phyloP scores from a whole-genome alignment of 2,888 invertebrate species.

The Callinectes sapidus region DNA sequence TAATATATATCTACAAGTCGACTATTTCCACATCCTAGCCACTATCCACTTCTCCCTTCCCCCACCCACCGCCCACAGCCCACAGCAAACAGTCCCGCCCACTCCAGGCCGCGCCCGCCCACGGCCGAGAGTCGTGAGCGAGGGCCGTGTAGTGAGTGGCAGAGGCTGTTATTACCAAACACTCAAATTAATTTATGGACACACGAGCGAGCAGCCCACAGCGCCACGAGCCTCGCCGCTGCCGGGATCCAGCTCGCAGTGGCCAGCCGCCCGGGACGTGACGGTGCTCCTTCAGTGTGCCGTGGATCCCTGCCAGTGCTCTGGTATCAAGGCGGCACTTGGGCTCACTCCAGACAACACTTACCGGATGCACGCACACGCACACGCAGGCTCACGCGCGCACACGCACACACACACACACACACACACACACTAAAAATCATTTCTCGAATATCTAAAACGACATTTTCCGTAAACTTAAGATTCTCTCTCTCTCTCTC shows the following conservation, averaged over 20 bases:
- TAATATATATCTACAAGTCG: constrained; percentile 20
- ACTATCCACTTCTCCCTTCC: not conserved
- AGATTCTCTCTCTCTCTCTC: not conserved
- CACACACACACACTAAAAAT: not conserved
- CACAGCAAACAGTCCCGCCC: constrained; percentile 44
- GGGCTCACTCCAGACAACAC: not conserved
- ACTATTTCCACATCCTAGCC: not conserved
- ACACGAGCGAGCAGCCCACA: constrained; percentile 58
- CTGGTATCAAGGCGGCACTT: not conserved
- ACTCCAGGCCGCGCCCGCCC: constrained; percentile 50
- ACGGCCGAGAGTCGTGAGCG: constrained; percentile 59
- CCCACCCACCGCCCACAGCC: constrained; percentile 36
- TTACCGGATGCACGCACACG: not conserved
- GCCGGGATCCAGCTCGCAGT: not conserved
- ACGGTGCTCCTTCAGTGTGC: not conserved
- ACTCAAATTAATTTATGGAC: constrained; percentile 67
- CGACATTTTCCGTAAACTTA: not conserved
- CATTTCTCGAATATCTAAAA: too few relatives aligned
- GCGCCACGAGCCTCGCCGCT: constrained; percentile 30
- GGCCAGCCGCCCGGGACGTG: not conserved
- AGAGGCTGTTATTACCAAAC: constrained; percentile 65
- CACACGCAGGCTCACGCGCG: not conserved
- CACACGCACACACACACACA: constrained; percentile 7
- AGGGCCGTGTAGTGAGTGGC: constrained; percentile 58
- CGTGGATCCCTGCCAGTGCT: not conserved